Conservation (phyloP, 2,888 invertebrate species). For the Conomelus anceps region DNA sequence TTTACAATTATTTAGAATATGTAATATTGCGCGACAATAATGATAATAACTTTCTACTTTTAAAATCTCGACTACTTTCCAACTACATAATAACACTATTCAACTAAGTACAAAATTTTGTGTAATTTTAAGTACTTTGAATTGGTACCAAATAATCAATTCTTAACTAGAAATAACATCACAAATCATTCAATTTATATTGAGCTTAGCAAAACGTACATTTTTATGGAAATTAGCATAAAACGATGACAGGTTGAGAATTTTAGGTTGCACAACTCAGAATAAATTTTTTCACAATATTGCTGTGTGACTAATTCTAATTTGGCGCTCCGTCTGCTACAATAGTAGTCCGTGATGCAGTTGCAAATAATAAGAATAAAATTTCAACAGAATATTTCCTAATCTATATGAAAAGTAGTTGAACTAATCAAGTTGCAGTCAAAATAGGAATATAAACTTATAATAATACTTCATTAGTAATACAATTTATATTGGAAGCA, state of each 20-base stretch:
- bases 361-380: background rate
- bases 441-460: background rate
- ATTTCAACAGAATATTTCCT: background rate
- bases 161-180: background rate
- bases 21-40: background rate
- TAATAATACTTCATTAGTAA: background rate
- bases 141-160: background rate
- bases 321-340: background rate
- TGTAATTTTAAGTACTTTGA: background rate
- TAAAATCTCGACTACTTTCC: background rate
- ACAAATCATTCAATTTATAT: background rate
- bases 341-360: background rate
- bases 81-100: background rate
- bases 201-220: background rate
- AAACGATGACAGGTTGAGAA: background rate
- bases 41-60: background rate
- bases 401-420: background rate
- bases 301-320: background rate
- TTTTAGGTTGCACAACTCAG: background rate
- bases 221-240: background rate
- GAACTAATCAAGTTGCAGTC: background rate
- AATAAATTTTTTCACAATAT: background rate
- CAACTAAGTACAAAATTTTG: background rate
- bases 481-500: background rate
- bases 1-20: background rate